Base-by-base conservation (phyloP, 1,140 invertebrate species). In the Hycleus cichorii region DNA sequence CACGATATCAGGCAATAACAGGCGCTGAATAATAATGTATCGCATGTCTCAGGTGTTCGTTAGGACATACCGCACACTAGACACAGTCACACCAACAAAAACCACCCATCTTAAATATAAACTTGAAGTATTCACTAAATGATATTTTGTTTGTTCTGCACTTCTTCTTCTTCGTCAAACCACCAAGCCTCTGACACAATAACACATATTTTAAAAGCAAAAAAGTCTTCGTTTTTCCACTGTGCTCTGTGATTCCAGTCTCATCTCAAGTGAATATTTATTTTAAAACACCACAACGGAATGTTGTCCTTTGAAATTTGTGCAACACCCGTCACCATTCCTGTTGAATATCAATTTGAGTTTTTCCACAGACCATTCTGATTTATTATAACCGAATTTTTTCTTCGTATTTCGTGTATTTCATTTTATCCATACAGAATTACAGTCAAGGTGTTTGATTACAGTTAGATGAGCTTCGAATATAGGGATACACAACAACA, bases 181-280 rank as follows among this genome's bases (percentile, higher is more conserved):
- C 58, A 57, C 62, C 62, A 50, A 49, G 58, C 50, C 54, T 54
- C 58, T 54, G 62, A 63, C 58, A 63, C 54, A 63, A 63, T 60
- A 63, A 63, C 62, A 63, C 62, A 60, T 63, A 53, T 63, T 46
- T 62, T 40, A 44, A 32, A 32, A 32, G 7, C 4, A 32, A 32
- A 32, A 32, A 18, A 18, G 43, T 45, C 58, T 62, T 62, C 50
- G 54, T 62, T 7, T 39, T 39, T 39, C 39, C 10, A 42, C 9
- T n/a, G 0, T 42, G 40, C 9, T 42, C 40, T n/a, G 11, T n/a
- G 40, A 11, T 42, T n/a, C 40, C 9, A 11, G 40, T 42, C 40
- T 42, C 32, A 32, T 32, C 32, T 32, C 7, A 7, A 32, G 11
- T 42, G 11, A n/a, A 42, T 42, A 42, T 42, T 42, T 42, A 42